Conservation (phyloP, 2,797 vertebrate species). For the Myotis findleyi region DNA sequence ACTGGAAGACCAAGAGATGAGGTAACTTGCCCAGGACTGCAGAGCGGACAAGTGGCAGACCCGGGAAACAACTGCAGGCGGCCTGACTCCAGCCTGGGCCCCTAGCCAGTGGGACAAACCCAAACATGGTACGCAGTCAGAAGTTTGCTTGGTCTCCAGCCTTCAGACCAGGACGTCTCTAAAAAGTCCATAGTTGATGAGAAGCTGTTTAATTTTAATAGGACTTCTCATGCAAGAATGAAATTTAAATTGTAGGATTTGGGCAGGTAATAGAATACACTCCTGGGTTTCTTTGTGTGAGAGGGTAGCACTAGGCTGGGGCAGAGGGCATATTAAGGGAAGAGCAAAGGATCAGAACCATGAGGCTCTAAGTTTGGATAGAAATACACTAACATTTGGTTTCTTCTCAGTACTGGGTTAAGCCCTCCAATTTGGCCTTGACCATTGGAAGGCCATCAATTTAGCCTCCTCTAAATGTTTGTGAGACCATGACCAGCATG, state of each 20-base stretch:
- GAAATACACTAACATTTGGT: not conserved
- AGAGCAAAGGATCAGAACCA: not conserved
- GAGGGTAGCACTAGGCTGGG: not conserved
- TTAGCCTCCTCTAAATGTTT: not conserved
- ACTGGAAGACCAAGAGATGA: not conserved
- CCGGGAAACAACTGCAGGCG: not conserved
- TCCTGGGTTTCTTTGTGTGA: not conserved
- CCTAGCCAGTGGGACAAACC: not conserved
- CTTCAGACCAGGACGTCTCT: not conserved
- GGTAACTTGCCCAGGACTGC: not conserved
- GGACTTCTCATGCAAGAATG: not conserved
- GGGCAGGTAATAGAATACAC: not conserved
- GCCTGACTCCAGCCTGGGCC: no score
- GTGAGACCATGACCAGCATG: no score
- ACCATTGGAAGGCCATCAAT: not conserved
- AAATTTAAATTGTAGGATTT: not conserved
- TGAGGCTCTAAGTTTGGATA: not conserved
- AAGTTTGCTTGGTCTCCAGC: not conserved
- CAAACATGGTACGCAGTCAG: not conserved
- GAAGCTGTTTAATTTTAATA: constrained; percentile 1
- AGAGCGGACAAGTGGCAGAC: not conserved
- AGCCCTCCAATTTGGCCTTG: not conserved
- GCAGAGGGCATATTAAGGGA: not conserved
- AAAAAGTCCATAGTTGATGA: not conserved
- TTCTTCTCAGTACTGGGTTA: not conserved